A percentile compares a stretch with the other conserved stretches of the same genome.
Evolutionary conservation across 2,113 vertebrate species (phyloP).

Genomic region (Telmatochromis brichardi): DNA sequence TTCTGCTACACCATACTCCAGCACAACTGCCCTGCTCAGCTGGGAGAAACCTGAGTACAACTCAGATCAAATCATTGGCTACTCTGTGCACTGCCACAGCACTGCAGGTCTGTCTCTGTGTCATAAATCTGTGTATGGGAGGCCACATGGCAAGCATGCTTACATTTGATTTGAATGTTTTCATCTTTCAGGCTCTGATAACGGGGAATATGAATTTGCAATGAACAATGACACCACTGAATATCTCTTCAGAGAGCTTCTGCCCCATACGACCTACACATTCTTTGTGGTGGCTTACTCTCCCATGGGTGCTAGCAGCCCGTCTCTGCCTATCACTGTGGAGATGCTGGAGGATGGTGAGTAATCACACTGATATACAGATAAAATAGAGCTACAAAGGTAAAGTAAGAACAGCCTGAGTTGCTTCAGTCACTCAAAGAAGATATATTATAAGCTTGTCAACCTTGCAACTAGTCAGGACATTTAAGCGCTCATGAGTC

Average conservation of each 20-base stretch:
- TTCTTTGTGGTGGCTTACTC: constrained; percentile 97
- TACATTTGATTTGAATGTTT: not conserved
- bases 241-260: constrained; percentile 87
- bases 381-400: not conserved
- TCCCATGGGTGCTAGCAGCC: constrained; percentile 87
- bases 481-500: not conserved
- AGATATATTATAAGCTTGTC: not conserved
- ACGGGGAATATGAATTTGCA: constrained; percentile 93
- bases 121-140: not conserved
- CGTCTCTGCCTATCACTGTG: constrained; percentile 78
- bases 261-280: constrained; percentile 86
- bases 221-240: constrained; percentile 97
- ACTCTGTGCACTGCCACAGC: constrained; percentile 91
- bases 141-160: not conserved
- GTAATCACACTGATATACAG: constrained; percentile 2
- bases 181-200: constrained; percentile 69
- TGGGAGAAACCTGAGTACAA: constrained; percentile 91
- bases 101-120: constrained; percentile 67
- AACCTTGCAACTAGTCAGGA: not conserved
- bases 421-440: not conserved
- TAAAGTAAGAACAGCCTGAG: not conserved
- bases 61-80: constrained; percentile 93
- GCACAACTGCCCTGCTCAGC: constrained; percentile 81
- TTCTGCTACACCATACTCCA: constrained; percentile 79
- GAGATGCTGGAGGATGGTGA: constrained; percentile 91